phyloP scores from a whole-genome alignment of 2,113 vertebrate genomes.

The Colaptes auratus region DNA sequence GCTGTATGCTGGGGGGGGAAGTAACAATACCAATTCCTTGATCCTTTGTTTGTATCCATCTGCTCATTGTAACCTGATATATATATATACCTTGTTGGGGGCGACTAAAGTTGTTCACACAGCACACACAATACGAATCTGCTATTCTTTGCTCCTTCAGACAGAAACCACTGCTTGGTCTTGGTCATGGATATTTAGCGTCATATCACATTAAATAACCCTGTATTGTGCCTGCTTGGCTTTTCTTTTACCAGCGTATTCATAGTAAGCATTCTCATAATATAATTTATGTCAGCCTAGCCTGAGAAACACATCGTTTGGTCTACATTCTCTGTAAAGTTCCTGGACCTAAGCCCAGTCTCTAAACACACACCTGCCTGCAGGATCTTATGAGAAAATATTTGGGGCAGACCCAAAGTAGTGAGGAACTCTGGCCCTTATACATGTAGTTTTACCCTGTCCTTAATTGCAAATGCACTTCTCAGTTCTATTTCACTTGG shows the following conservation, averaged over 20 bases:
- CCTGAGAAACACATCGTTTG: not conserved
- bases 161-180: not conserved
- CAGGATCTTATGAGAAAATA: not conserved
- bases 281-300: not conserved
- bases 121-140: not conserved
- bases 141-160: not conserved
- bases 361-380: not conserved
- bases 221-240: not conserved
- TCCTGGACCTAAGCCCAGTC: not conserved
- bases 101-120: not conserved
- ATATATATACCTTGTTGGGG: not conserved
- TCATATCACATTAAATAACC: not conserved
- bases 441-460: not conserved
- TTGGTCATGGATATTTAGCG: not conserved
- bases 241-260: not conserved
- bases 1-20: not conserved
- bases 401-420: not conserved
- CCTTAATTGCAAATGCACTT: not conserved
- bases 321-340: not conserved
- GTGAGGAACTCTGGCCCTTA: not conserved
- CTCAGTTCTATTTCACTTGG: not conserved
- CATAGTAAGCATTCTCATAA: not conserved
- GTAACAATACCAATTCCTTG: not conserved
- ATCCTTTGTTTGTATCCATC: not conserved
- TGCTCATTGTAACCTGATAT: not conserved